Percentiles rank a stretch among this genome's conserved stretches.
phyloP scores from a whole-genome alignment of 2,113 vertebrate species.

The Rhabdornis inornatus region DNA sequence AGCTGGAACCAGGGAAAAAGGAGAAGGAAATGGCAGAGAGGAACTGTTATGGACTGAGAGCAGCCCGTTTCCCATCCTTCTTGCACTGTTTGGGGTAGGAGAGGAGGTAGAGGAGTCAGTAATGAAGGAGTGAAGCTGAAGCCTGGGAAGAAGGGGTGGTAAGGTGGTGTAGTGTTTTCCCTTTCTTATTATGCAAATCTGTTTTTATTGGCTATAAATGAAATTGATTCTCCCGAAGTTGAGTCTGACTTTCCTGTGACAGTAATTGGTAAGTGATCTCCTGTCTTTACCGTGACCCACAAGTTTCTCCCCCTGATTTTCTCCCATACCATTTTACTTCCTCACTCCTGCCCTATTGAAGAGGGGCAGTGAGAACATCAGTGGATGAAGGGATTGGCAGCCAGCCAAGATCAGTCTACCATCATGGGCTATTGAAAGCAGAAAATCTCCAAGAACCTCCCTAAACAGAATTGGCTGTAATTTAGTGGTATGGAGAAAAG shows the following conservation, averaged over 20 bases:
- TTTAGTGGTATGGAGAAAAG: neutral
- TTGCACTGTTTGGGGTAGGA: neutral
- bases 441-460: neutral
- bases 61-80: neutral
- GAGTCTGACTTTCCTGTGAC: neutral
- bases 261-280: neutral
- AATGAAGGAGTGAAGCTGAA: neutral
- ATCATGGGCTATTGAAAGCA: neutral
- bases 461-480: neutral
- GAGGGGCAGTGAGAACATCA: neutral
- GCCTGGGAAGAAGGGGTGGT: neutral
- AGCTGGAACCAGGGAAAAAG: neutral
- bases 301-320: neutral
- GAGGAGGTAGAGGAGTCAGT: neutral
- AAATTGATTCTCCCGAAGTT: neutral
- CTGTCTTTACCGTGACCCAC: neutral
- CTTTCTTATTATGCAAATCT: neutral
- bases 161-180: neutral
- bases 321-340: neutral
- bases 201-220: neutral
- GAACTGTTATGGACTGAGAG: neutral
- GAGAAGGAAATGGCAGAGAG: neutral
- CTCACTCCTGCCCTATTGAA: neutral
- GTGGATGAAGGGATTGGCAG: neutral
- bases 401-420: neutral